Percentiles rank a stretch among this genome's conserved stretches.
phyloP scores from a whole-genome alignment of 2,113 vertebrate species.

The Thalassoma bifasciatum region DNA sequence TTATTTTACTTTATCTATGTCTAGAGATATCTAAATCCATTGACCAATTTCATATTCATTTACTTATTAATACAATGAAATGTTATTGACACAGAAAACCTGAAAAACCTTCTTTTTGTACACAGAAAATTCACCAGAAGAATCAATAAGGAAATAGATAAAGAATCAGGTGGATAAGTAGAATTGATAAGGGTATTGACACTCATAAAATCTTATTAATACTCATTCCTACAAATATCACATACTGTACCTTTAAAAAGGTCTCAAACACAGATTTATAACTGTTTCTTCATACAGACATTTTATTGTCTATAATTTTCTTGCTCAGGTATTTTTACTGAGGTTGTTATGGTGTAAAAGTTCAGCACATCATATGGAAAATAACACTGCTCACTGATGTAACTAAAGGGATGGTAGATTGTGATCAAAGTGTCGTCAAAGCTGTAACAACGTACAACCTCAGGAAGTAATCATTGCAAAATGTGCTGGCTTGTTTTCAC shows the following conservation, averaged over 20 bases:
- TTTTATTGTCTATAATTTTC: not conserved
- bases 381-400: not conserved
- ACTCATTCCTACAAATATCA: too few relatives aligned
- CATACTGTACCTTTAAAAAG: not conserved
- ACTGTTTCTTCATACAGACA: not conserved
- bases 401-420: not conserved
- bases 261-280: not conserved
- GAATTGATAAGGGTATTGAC: too few relatives aligned
- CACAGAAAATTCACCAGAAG: too few relatives aligned
- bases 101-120: too few relatives aligned
- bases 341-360: slow-evolving; percentile 26
- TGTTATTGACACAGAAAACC: too few relatives aligned
- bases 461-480: slow-evolving; percentile 20
- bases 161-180: too few relatives aligned
- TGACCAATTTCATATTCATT: too few relatives aligned
- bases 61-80: too few relatives aligned
- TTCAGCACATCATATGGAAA: slow-evolving; percentile 12
- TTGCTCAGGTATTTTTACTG: not conserved
- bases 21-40: too few relatives aligned
- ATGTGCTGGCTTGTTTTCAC: not conserved
- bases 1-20: too few relatives aligned
- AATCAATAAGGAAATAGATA: too few relatives aligned
- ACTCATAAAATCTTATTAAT: too few relatives aligned
- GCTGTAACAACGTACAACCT: not conserved
- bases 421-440: not conserved